Evolutionary conservation across 2,888 invertebrate species (phyloP).

Genomic region (Spodoptera littoralis): DNA sequence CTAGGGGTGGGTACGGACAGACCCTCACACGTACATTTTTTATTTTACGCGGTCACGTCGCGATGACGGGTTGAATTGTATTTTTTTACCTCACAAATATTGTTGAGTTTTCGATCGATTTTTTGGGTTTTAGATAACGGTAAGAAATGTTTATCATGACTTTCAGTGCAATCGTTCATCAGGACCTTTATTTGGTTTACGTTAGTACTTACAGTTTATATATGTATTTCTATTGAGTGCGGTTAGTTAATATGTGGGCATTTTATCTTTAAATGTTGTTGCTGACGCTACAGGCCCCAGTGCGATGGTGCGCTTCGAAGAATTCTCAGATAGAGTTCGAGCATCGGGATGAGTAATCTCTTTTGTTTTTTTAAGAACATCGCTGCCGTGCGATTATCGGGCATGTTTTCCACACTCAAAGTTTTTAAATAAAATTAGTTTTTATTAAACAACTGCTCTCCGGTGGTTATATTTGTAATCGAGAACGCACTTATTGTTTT

Average conservation of each 20-base stretch:
- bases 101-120: slow-evolving; percentile 28
- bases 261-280: slow-evolving; percentile 51
- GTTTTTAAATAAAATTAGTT: slow-evolving; percentile 65
- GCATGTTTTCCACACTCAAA: slow-evolving; percentile 70
- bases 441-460: slow-evolving; percentile 56
- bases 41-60: slow-evolving; percentile 61
- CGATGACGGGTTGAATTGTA: slow-evolving; percentile 61
- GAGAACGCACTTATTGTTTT: slow-evolving; percentile 45
- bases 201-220: neutral
- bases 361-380: slow-evolving; percentile 86
- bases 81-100: slow-evolving; percentile 49
- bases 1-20: slow-evolving; percentile 83
- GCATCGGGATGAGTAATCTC: slow-evolving; percentile 87
- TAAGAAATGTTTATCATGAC: slow-evolving; percentile 14
- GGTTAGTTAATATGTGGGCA: slow-evolving; percentile 28
- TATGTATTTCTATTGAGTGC: slow-evolving; percentile 30
- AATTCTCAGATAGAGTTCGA: slow-evolving; percentile 87
- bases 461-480: slow-evolving; percentile 44
- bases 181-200: slow-evolving; percentile 22
- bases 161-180: slow-evolving; percentile 15
- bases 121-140: slow-evolving; percentile 10
- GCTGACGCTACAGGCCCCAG: slow-evolving; percentile 75
- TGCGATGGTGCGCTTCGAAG: slow-evolving; percentile 78
- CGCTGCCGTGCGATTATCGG: slow-evolving; percentile 78
- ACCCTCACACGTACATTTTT: slow-evolving; percentile 69